Evolutionary conservation across 1,140 invertebrate genomes (phyloP).

Genomic region (Chionoecetes opilio): DNA sequence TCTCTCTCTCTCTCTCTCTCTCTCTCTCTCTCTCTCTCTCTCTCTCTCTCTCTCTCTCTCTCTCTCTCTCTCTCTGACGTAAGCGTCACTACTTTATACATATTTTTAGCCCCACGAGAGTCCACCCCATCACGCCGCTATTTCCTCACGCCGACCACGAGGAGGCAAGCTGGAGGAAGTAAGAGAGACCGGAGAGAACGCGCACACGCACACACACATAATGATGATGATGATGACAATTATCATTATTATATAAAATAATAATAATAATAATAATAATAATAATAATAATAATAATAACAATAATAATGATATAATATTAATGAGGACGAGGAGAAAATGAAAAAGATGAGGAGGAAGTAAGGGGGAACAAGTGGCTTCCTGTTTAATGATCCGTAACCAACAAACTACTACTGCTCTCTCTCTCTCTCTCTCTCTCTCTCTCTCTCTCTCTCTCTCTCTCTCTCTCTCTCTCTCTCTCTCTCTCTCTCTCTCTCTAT

Average conservation of each 20-base stretch:
- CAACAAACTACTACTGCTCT: not conserved
- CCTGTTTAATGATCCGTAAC: not conserved
- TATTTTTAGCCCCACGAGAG: not conserved
- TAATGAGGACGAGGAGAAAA: not conserved
- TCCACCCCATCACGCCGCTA: not conserved
- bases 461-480: not conserved
- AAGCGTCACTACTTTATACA: not conserved
- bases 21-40: not conserved
- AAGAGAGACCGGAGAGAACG: too few species aligned
- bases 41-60: slow-evolving; percentile 24
- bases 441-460: not conserved
- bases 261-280: slow-evolving; percentile 13
- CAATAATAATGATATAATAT: not conserved
- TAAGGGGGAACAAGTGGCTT: not conserved
- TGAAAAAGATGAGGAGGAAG: not conserved
- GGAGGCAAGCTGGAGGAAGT: not conserved
- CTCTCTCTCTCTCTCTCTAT: not conserved
- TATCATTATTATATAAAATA: too few species aligned
- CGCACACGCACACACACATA: too few species aligned
- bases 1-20: not conserved
- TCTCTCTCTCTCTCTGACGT: not conserved
- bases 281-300: slow-evolving; percentile 32
- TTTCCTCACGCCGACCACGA: not conserved
- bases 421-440: slow-evolving; percentile 12
- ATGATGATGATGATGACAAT: too few species aligned